Conservation (phyloP, 2,888 invertebrate species). For the Ischnus inquisitorius region DNA sequence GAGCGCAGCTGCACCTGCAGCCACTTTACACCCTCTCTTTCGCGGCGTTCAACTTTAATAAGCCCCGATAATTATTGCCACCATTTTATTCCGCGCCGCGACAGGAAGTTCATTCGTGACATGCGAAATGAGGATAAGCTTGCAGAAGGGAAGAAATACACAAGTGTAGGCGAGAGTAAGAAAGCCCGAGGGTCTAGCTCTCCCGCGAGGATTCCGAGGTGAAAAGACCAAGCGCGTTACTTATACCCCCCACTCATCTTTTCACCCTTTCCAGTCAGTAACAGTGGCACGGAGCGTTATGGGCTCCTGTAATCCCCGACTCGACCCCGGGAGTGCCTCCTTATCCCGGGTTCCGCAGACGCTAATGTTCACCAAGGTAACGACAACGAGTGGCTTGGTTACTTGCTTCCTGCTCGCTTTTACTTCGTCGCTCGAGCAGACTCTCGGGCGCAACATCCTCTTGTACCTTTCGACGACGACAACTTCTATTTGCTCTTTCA, state of each 20-base stretch:
- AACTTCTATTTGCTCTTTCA: conserved; percentile 38
- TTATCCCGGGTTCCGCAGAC: conserved; percentile 72
- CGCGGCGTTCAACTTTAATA: conserved; percentile 4
- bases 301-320: conserved; percentile 69
- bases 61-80: conserved; percentile 7
- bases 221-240: conserved; percentile 73
- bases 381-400: conserved; percentile 72
- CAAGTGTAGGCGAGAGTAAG: conserved; percentile 27
- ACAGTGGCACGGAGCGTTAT: conserved; percentile 58
- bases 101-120: background rate
- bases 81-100: conserved; percentile 12
- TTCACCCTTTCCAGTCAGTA: conserved; percentile 34
- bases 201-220: conserved; percentile 69
- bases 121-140: conserved; percentile 14
- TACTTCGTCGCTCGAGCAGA: conserved; percentile 50
- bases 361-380: conserved; percentile 75
- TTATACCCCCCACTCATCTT: conserved; percentile 57
- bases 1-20: background rate
- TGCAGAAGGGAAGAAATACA: conserved; percentile 35
- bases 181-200: conserved; percentile 51
- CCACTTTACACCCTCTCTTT: conserved; percentile 4
- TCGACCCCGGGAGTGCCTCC: conserved; percentile 66
- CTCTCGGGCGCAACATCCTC: conserved; percentile 60
- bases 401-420: conserved; percentile 51
- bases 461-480: conserved; percentile 49